These are phyloP conservation scores for Hephaestus fuliginosus DNA, from an alignment of 2,797 vertebrate species.

Conservation along the genomic window DNA sequence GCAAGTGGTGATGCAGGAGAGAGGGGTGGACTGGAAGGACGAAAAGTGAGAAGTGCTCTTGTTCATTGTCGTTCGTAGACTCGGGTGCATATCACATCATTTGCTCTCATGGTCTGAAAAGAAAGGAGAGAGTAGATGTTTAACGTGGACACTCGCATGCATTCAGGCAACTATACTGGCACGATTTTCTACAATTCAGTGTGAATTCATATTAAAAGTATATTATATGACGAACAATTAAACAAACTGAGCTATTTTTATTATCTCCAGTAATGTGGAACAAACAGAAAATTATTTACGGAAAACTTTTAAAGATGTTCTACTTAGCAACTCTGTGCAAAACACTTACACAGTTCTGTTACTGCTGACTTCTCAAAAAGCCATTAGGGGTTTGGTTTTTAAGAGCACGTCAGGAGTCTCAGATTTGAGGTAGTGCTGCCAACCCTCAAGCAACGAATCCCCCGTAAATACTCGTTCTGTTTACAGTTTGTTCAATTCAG, in stretches of 20 bases:
- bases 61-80: conserved; percentile 84
- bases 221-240: background rate
- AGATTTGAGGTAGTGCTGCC: conserved; percentile 21
- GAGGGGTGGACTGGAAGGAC: conserved; percentile 29
- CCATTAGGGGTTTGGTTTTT: conserved; percentile 28
- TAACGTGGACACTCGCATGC: background rate
- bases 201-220: background rate
- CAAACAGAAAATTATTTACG: background rate
- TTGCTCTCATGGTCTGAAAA: conserved; percentile 85
- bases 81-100: conserved; percentile 85
- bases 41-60: conserved; percentile 71
- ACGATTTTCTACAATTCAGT: background rate
- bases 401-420: conserved; percentile 16
- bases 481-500: conserved; percentile 12
- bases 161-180: background rate
- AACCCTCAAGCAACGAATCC: conserved; percentile 12
- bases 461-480: conserved; percentile 23
- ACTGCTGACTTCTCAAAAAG: conserved; percentile 16
- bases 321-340: background rate
- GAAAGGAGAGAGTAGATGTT: conserved; percentile 22
- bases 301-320: background rate
- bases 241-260: background rate
- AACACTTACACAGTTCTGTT: background rate
- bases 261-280: background rate
- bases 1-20: conserved; percentile 41